phyloP scores from a whole-genome alignment of 1,140 invertebrate genomes.

The Pseudoatta argentina region DNA sequence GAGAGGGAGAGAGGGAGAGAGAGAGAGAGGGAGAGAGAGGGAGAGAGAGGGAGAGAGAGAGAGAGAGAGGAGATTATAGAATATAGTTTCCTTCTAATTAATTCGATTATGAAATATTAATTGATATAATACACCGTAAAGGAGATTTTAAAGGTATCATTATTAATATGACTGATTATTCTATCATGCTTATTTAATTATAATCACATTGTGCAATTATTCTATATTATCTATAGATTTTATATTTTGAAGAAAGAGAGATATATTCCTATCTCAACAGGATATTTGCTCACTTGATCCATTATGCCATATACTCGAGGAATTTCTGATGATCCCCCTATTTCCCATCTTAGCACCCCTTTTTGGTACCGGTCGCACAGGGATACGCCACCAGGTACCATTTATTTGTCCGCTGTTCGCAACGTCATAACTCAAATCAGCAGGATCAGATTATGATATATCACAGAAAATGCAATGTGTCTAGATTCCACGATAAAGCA shows the following conservation, averaged over 20 bases:
- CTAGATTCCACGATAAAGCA: not conserved
- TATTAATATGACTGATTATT: not conserved
- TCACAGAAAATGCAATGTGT: not conserved
- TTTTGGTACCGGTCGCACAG: conserved; percentile 1
- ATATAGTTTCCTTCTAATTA: not conserved
- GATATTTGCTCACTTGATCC: conserved; percentile 6
- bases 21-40: too few relatives aligned
- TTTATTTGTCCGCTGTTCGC: conserved; percentile 61
- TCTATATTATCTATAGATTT: not conserved
- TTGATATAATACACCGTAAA: not conserved
- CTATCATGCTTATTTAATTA: conserved; percentile 2
- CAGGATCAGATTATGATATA: conserved; percentile 16
- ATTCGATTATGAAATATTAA: not conserved
- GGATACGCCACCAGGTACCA: conserved; percentile 31
- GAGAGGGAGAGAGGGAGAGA: too few relatives aligned
- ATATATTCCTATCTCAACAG: not conserved
- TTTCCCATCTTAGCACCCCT: not conserved
- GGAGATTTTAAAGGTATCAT: not conserved
- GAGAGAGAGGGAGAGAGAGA: too few relatives aligned
- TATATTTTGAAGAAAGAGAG: not conserved
- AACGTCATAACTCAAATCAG: conserved; percentile 58
- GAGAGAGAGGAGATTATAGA: not conserved
- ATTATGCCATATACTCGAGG: not conserved
- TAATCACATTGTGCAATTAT: not conserved
- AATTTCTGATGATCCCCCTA: conserved; percentile 32